Conservation (phyloP, 2,888 invertebrate genomes). For the Tinea semifulvella region DNA sequence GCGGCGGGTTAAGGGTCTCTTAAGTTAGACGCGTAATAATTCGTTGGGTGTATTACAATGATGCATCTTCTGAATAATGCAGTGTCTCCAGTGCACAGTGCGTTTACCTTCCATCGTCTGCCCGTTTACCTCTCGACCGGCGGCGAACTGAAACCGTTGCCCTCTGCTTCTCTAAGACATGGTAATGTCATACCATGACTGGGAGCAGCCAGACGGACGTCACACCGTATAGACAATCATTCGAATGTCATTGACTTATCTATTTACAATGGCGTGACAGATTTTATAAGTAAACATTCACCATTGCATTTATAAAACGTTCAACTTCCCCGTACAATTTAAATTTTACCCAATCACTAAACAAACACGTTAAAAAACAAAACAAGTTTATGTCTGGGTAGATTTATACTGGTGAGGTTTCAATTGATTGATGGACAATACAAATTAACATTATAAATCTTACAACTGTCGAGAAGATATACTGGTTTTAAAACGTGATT, state of each 20-base stretch:
- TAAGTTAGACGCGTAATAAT: constrained; percentile 24
- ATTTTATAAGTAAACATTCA: background rate
- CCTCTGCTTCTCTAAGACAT: constrained; percentile 19
- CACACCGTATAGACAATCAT: background rate
- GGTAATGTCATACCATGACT: constrained; percentile 4
- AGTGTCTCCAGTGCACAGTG: constrained; percentile 31
- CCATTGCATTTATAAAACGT: background rate
- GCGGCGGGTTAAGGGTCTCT: background rate
- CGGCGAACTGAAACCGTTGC: constrained; percentile 18
- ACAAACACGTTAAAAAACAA: constrained; percentile 7
- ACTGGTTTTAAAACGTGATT: too few species aligned
- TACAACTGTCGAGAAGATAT: background rate
- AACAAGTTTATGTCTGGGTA: constrained; percentile 2
- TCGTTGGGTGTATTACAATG: constrained; percentile 34
- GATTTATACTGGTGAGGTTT: background rate
- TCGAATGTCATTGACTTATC: constrained; percentile 1
- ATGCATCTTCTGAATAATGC: constrained; percentile 47
- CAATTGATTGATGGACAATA: background rate
- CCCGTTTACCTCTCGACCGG: constrained; percentile 26
- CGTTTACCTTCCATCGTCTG: constrained; percentile 49
- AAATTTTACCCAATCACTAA: background rate
- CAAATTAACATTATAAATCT: constrained; percentile 6
- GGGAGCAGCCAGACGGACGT: constrained; percentile 2
- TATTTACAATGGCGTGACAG: constrained; percentile 11
- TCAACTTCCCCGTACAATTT: background rate